Evolutionary conservation across 2,797 vertebrate genomes (phyloP), one percentile per base, ranked within the genome.

Genomic region (Remorina albescens): DNA sequence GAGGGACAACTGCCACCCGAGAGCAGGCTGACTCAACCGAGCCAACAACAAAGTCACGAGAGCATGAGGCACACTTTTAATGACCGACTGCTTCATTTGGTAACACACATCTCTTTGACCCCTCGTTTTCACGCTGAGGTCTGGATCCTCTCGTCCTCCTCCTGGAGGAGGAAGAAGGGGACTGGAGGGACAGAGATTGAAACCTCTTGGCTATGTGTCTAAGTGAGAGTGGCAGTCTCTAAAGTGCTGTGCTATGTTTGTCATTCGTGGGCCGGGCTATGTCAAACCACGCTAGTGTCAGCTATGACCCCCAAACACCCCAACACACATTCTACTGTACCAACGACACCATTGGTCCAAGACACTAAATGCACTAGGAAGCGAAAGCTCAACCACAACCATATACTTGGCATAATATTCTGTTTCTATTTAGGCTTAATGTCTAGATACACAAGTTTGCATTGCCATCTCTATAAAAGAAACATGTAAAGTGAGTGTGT

Each of bases 401-500:
- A 93, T 83, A 88, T 91, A 93, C 95, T 94, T 96, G 93, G 93
- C 95, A 94, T 95, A 91, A 92, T 85, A 88, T 91, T 90, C 85
- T 88, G 86, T 81, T 81, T 85, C 72, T 84, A 82, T 71, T 26
- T 78, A 78, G 76, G 76, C 70, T 69, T 67, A 78, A 69, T 51
- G 51, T 88, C 79, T 81, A 87, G 85, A 86, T 62, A 86, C 84
- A 71, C 36, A 3, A 65, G 60, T 83, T 80, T 78, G 76, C 80
- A 75, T 81, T 74, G 73, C 67, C 57, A 28, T 80, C 67, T 71
- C 61, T 70, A 74, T 64, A 84, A 81, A 90, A 75, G 59, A 84
- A 78, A 72, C 32, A 18, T 57, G 59, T 71, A 73, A 41, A 67
- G 74, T 26, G 67, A 36, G 59, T 60, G 74, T 73, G 66, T 78